Evolutionary conservation across 1,140 invertebrate species (phyloP).

Genomic region (Whitmania pigra): DNA sequence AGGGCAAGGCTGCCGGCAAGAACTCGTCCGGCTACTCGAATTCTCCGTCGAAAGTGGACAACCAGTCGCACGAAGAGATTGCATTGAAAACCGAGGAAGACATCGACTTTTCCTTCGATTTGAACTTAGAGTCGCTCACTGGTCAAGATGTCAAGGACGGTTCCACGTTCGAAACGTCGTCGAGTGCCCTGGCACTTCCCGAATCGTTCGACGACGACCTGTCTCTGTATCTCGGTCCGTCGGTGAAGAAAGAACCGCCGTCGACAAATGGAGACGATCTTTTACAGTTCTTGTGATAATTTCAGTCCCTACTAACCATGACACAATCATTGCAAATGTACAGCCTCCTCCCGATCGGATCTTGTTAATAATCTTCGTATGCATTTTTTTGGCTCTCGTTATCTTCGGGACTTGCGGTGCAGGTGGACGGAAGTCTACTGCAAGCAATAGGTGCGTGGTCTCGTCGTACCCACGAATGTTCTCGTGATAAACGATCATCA

Average conservation of each 20-base stretch:
- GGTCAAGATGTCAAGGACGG: no score
- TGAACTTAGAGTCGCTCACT: neutral
- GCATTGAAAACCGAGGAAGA: neutral
- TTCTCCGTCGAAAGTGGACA: neutral
- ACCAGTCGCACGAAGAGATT: neutral
- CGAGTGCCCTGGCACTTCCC: neutral
- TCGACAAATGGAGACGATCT: constrained; percentile 1
- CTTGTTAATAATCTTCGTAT: no score
- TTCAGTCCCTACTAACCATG: no score
- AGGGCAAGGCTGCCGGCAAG: neutral
- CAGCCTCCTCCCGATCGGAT: no score
- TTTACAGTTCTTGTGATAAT: constrained; percentile 8
- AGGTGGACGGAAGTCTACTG: no score
- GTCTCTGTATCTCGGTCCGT: neutral
- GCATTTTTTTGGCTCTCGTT: no score
- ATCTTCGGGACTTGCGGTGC: no score
- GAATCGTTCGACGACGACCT: constrained; percentile 10
- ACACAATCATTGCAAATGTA: no score
- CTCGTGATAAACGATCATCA: no score
- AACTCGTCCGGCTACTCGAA: neutral
- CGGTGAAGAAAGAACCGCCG: neutral
- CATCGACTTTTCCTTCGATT: constrained; percentile 10
- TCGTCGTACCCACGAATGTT: no score
- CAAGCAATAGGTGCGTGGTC: no score
- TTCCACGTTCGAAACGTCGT: no score